Percentiles rank a stretch among this genome's conserved stretches.
Evolutionary conservation across 2,888 invertebrate species (phyloP).

Genomic region (Prosopocoilus inquinatus): DNA sequence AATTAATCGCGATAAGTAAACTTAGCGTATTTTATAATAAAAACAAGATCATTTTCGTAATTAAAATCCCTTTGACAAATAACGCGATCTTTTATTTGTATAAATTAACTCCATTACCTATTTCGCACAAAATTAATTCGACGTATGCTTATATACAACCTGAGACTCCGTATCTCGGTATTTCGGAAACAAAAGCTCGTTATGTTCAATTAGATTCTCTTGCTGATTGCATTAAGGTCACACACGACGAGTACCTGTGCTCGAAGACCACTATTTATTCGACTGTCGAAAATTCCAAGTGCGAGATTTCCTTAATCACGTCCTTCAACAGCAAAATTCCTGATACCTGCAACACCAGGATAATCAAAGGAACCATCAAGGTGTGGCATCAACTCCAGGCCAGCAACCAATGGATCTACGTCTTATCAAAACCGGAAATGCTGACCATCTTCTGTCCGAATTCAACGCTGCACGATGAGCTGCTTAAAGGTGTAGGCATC

Average conservation of each 20-base stretch:
- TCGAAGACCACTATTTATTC: background rate
- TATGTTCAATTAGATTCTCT: constrained; percentile 6
- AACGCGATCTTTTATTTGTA: background rate
- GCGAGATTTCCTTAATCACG: background rate
- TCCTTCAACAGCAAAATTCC: background rate
- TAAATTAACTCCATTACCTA: background rate
- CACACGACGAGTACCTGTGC: background rate
- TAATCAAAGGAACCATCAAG: background rate
- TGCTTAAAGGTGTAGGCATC: background rate
- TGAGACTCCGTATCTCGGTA: too few species aligned
- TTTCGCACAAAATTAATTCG: too few species aligned
- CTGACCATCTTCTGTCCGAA: background rate
- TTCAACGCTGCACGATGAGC: background rate
- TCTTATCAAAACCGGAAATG: background rate
- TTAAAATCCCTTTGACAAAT: background rate
- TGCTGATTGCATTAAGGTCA: background rate
- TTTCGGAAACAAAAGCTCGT: too few species aligned
- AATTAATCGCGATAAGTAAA: too few species aligned
- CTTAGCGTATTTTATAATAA: too few species aligned
- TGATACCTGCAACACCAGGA: background rate
- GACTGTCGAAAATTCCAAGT: background rate
- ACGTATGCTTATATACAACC: too few species aligned
- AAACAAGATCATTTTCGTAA: too few species aligned
- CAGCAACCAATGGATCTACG: constrained; percentile 1
- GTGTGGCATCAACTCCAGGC: background rate